Percentiles rank a stretch among this genome's conserved stretches.
Conservation (phyloP, 2,888 invertebrate species). For the Calameuta filiformis region DNA sequence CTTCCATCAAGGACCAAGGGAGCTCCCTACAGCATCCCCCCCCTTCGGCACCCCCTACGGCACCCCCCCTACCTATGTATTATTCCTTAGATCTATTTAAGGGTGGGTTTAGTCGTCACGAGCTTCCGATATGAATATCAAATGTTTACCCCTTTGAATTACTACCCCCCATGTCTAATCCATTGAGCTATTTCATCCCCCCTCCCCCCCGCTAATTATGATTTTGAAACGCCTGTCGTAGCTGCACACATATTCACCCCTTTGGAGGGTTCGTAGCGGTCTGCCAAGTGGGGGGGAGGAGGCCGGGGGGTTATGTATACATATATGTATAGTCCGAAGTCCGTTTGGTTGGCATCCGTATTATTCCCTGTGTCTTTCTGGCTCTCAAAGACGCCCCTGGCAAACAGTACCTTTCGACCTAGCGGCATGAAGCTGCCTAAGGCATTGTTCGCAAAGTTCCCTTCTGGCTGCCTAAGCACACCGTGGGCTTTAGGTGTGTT, state of each 20-base stretch:
- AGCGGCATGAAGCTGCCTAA: not conserved
- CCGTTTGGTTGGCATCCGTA: not conserved
- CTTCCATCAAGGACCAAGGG: not conserved
- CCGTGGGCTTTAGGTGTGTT: conserved; percentile 11
- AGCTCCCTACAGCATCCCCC: too few species aligned
- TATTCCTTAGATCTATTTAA: not conserved
- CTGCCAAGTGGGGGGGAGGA: too few species aligned
- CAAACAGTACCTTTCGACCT: not conserved
- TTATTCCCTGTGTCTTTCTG: not conserved
- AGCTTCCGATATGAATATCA: not conserved
- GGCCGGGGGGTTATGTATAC: too few species aligned
- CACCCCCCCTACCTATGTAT: not conserved
- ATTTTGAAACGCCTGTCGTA: conserved; percentile 2
- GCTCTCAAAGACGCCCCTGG: not conserved
- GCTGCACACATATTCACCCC: not conserved
- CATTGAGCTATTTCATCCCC: not conserved
- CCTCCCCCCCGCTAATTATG: not conserved
- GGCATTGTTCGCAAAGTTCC: not conserved
- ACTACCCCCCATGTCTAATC: not conserved
- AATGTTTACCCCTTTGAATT: not conserved
- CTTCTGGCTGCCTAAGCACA: conserved; percentile 7
- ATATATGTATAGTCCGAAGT: not conserved
- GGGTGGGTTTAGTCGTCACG: not conserved
- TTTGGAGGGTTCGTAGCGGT: too few species aligned
- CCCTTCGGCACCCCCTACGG: too few species aligned